Conservation (phyloP, 2,113 vertebrate genomes). For the Salminus brasiliensis region DNA sequence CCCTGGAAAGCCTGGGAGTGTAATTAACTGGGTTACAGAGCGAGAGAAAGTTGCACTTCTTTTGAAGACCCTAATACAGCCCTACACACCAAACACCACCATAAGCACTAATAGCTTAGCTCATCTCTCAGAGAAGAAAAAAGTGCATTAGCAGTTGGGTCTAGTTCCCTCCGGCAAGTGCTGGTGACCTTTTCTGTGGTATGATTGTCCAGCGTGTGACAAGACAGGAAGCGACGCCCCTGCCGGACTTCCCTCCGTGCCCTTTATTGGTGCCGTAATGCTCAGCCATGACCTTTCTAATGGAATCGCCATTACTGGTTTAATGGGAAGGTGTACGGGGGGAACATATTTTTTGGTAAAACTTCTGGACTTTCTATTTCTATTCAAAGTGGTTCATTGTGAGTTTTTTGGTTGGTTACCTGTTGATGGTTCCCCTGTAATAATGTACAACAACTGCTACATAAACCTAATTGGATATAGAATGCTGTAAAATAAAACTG, state of each 20-base stretch:
- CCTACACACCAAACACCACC: neutral
- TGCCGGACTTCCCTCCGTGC: neutral
- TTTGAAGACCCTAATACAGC: neutral
- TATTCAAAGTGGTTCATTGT: no score
- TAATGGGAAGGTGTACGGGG: neutral
- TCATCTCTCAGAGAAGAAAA: neutral
- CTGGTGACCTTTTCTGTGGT: neutral
- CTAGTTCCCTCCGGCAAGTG: neutral
- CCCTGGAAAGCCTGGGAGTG: neutral
- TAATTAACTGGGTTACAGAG: constrained; percentile 16
- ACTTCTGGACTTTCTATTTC: neutral
- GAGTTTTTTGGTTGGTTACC: no score
- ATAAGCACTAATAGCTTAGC: neutral
- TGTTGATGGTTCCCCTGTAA: no score
- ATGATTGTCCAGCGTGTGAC: neutral
- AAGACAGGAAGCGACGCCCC: neutral
- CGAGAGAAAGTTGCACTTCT: neutral
- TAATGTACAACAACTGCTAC: no score
- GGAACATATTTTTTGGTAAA: neutral
- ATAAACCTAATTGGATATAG: no score
- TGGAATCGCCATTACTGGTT: neutral
- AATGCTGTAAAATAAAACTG: no score
- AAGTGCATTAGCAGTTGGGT: neutral
- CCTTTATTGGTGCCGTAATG: neutral
- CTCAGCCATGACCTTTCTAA: neutral